Conservation (phyloP, 2,113 vertebrate genomes). For the Brachypodius melanocephalos region DNA sequence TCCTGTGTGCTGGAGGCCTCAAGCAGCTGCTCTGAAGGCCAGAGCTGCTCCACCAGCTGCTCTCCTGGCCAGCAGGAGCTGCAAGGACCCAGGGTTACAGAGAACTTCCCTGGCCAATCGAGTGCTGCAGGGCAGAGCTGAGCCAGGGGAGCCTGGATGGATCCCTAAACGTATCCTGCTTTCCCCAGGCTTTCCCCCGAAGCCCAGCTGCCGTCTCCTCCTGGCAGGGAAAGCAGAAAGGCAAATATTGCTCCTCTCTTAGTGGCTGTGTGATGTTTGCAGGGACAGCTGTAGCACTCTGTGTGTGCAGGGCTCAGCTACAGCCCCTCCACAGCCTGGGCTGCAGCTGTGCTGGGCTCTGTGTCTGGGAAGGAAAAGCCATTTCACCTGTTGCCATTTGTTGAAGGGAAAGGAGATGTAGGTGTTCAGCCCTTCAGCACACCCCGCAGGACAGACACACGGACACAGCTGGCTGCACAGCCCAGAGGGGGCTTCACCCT, state of each 20-base stretch:
- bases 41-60: background rate
- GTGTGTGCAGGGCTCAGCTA: fast-evolving
- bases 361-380: background rate
- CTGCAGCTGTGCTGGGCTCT: background rate
- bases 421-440: background rate
- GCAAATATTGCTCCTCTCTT: background rate
- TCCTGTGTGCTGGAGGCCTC: background rate
- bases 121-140: background rate
- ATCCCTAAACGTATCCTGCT: background rate
- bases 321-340: fast-evolving
- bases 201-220: background rate
- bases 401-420: background rate
- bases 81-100: too few species aligned
- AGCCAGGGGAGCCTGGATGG: fast-evolving
- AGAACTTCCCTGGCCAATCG: fast-evolving
- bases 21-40: background rate
- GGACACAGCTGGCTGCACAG: background rate
- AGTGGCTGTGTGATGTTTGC: background rate
- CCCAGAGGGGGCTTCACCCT: background rate
- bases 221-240: background rate
- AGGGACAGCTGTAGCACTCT: background rate
- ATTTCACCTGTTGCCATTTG: background rate
- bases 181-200: background rate
- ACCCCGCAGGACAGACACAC: fast-evolving
- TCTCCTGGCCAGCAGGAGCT: background rate